Conservation (phyloP, 2,888 invertebrate species). For the Ophioninae sp. region DNA sequence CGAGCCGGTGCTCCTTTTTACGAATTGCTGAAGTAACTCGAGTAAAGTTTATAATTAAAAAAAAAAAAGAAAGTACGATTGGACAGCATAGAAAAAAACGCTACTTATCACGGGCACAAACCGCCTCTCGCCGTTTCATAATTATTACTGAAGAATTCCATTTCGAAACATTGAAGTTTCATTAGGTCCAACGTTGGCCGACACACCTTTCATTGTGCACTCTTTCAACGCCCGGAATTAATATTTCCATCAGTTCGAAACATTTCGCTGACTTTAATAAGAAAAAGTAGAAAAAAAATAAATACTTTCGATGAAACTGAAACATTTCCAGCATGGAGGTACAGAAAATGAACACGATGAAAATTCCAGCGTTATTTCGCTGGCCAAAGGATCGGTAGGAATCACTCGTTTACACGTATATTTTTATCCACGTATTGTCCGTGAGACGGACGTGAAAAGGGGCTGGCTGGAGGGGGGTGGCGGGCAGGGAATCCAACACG, state of each 20-base stretch:
- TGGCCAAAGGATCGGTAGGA: slow-evolving; percentile 30
- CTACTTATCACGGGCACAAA: too few species aligned
- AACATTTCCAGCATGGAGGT: not conserved
- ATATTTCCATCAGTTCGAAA: not conserved
- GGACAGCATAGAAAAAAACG: too few species aligned
- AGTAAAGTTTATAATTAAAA: not conserved
- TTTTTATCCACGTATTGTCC: slow-evolving; percentile 23
- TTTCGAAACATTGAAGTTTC: too few species aligned
- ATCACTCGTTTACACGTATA: slow-evolving; percentile 1
- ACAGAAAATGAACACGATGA: slow-evolving; percentile 1
- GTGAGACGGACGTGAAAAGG: not conserved
- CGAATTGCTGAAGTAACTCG: not conserved
- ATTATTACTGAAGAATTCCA: too few species aligned
- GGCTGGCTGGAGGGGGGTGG: not conserved
- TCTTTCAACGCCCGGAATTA: not conserved
- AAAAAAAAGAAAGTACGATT: too few species aligned
- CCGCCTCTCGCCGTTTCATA: too few species aligned
- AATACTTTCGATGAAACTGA: not conserved
- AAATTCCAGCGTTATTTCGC: slow-evolving; percentile 15
- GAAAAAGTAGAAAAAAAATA: not conserved
- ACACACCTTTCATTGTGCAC: too few species aligned
- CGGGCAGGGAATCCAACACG: not conserved
- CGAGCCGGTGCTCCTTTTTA: too few species aligned
- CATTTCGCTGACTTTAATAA: not conserved
- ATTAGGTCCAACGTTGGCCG: too few species aligned